Evolutionary conservation across 2,888 invertebrate species (phyloP).

Genomic region (Diabrotica balteata): DNA sequence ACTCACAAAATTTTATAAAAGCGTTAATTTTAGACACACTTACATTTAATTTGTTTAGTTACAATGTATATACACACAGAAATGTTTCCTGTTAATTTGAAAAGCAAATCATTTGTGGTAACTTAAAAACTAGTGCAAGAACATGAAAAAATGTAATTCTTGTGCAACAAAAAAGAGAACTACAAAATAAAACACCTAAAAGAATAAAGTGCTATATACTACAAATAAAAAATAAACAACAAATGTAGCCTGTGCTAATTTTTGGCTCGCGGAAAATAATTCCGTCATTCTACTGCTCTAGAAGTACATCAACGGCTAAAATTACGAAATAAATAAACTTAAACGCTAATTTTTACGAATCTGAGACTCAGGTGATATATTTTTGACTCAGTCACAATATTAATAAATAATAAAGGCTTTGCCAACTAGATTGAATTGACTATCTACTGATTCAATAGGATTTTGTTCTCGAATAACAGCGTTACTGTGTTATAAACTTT

Average conservation of each 20-base stretch:
- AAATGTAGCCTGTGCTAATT: slow-evolving; percentile 38
- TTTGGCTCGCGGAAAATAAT: slow-evolving; percentile 29
- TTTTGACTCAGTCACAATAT: slow-evolving; percentile 39
- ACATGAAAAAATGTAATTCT: slow-evolving; percentile 30
- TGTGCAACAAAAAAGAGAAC: slow-evolving; percentile 38
- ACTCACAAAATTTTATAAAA: too few species aligned
- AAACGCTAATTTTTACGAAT: slow-evolving; percentile 30
- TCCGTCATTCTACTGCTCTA: slow-evolving; percentile 32
- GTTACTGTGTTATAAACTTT: neutral
- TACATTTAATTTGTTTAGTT: too few species aligned
- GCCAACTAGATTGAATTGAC: slow-evolving; percentile 32
- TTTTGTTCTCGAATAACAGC: neutral
- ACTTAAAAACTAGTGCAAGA: slow-evolving; percentile 41
- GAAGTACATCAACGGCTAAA: slow-evolving; percentile 21
- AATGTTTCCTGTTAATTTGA: slow-evolving; percentile 30
- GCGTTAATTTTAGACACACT: too few species aligned
- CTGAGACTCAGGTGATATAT: slow-evolving; percentile 25
- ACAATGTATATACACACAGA: neutral
- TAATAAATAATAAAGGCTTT: slow-evolving; percentile 35
- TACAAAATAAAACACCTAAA: slow-evolving; percentile 30
- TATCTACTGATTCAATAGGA: slow-evolving; percentile 18
- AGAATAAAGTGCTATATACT: slow-evolving; percentile 41
- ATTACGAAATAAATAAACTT: slow-evolving; percentile 23
- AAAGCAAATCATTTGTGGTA: slow-evolving; percentile 30
- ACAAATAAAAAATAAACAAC: slow-evolving; percentile 42